Percentiles rank a stretch among this genome's conserved stretches.
Evolutionary conservation across 2,797 vertebrate species (phyloP).

Genomic region (Alfaro cultratus): DNA sequence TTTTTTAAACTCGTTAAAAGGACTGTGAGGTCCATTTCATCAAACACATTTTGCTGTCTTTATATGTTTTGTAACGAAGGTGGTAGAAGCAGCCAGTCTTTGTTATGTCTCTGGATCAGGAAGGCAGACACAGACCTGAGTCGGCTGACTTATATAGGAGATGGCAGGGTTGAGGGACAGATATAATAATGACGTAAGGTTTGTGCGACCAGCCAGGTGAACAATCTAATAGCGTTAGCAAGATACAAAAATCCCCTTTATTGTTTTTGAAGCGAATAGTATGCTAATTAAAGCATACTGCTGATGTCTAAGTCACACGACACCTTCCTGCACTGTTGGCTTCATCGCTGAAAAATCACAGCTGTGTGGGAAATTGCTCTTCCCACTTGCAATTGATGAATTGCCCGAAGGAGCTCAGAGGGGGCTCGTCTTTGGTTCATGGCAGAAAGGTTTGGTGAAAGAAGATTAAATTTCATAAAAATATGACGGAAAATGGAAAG

Average conservation of each 20-base stretch:
- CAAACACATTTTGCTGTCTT: neutral
- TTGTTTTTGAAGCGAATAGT: neutral
- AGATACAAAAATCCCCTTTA: neutral
- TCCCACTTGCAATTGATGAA: neutral
- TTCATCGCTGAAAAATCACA: neutral
- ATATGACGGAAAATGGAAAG: neutral
- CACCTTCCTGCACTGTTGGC: neutral
- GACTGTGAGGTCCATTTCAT: neutral
- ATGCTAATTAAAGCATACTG: neutral
- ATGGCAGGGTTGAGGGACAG: neutral
- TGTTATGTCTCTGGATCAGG: neutral
- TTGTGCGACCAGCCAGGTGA: neutral
- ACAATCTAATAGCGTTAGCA: neutral
- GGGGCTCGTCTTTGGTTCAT: neutral
- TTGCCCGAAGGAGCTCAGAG: neutral
- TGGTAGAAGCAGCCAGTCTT: neutral
- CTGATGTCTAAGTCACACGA: neutral
- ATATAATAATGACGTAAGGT: neutral
- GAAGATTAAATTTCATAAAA: neutral
- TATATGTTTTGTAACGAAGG: neutral
- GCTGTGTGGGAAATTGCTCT: neutral
- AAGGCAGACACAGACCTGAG: neutral
- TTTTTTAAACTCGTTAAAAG: neutral
- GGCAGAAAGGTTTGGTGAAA: neutral
- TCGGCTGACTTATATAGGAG: neutral